Conservation (phyloP, 2,113 vertebrate genomes). For the Poeciliopsis turrubarensis region DNA sequence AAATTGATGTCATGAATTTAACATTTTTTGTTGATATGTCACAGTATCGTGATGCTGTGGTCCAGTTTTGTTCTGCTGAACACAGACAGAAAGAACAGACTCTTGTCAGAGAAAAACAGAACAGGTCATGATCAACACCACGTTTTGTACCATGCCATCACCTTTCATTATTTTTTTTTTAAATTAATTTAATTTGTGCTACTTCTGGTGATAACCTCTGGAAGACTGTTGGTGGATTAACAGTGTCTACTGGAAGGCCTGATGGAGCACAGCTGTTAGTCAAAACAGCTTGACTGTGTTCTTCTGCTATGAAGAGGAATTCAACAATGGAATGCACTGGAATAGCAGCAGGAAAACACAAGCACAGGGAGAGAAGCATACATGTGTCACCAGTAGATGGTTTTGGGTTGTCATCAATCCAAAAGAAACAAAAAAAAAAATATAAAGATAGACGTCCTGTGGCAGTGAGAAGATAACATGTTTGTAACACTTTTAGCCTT, state of each 20-base stretch:
- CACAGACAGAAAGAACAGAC: no score
- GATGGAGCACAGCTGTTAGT: constrained; percentile 23
- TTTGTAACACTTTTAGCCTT: constrained; percentile 15
- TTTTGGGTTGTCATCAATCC: constrained; percentile 30
- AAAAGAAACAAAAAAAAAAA: constrained; percentile 54
- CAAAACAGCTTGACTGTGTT: constrained; percentile 28
- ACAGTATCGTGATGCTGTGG: no score
- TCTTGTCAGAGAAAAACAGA: no score
- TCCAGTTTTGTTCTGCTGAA: no score
- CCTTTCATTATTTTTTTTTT: no score
- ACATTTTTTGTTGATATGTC: no score
- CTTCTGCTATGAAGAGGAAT: constrained; percentile 58
- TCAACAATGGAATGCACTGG: constrained; percentile 65
- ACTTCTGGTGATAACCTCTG: no score
- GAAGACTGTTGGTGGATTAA: background rate
- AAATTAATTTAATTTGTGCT: no score
- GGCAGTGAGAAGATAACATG: constrained; percentile 46
- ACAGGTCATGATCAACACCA: no score
- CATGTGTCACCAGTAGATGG: constrained; percentile 30
- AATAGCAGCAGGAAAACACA: constrained; percentile 58
- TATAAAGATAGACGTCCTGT: constrained; percentile 37
- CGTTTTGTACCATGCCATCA: no score
- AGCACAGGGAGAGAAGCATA: constrained; percentile 23
- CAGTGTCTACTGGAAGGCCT: background rate
- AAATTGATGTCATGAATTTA: no score